Conservation (phyloP, 2,888 invertebrate genomes). For the Blastobasis lacticolella region DNA sequence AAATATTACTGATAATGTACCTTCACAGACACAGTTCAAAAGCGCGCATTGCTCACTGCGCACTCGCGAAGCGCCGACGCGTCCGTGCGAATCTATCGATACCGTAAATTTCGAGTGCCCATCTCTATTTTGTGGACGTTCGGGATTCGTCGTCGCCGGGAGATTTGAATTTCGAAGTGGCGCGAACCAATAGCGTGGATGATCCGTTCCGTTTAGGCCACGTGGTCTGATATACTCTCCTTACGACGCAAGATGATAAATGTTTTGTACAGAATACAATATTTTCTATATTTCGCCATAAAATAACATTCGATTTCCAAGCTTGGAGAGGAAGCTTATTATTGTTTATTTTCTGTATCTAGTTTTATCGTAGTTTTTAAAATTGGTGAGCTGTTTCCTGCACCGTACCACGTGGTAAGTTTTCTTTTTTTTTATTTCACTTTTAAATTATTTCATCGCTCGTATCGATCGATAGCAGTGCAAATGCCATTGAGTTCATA, state of each 20-base stretch:
- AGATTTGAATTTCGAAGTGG: conserved; percentile 11
- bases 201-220: conserved; percentile 20
- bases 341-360: no score
- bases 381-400: no score
- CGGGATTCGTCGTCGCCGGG: conserved; percentile 15
- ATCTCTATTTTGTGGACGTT: conserved; percentile 24
- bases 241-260: conserved; percentile 36
- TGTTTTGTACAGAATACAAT: conserved; percentile 31
- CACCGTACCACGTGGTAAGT: no score
- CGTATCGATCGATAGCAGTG: no score
- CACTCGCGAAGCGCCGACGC: conserved; percentile 19
- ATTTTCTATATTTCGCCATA: conserved; percentile 49
- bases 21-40: conserved; percentile 15
- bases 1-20: conserved; percentile 29
- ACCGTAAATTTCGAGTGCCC: conserved; percentile 12
- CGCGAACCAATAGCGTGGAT: conserved; percentile 3
- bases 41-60: conserved; percentile 26
- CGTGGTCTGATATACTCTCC: conserved; percentile 17
- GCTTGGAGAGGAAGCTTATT: no score
- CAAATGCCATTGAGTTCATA: no score
- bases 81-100: conserved; percentile 17
- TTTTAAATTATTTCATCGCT: no score
- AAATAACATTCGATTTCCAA: conserved; percentile 24
- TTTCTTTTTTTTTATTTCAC: no score
- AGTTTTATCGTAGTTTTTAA: no score